Evolutionary conservation across 2,888 invertebrate genomes (phyloP).

Genomic region (Drepanosiphum platanoidis): DNA sequence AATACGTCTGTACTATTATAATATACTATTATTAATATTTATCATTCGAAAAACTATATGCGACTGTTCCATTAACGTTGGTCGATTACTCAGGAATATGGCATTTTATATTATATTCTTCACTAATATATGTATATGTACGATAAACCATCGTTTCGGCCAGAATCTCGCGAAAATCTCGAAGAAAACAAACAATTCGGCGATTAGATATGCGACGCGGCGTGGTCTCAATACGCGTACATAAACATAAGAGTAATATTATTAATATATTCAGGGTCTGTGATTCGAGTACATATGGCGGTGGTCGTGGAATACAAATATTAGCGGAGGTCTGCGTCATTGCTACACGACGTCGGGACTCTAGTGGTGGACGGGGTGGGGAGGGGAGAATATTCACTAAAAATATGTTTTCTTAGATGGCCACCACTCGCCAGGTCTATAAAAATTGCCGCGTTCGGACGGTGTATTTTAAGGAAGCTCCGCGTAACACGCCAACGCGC

Average conservation of each 20-base stretch:
- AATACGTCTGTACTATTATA: too few species aligned
- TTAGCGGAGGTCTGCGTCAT: not conserved
- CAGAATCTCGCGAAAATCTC: not conserved
- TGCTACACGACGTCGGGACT: not conserved
- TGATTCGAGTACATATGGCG: not conserved
- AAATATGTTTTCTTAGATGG: not conserved
- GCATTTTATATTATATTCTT: too few species aligned
- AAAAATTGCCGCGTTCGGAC: not conserved
- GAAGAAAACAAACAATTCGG: not conserved
- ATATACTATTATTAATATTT: too few species aligned
- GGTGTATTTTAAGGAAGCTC: not conserved
- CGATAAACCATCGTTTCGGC: not conserved
- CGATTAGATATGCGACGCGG: not conserved
- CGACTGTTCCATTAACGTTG: too few species aligned
- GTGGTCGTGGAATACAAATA: not conserved
- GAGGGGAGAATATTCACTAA: slow-evolving; percentile 15
- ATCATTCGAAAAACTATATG: too few species aligned
- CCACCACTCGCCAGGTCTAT: not conserved
- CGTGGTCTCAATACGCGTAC: not conserved
- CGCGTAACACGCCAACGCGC: not conserved
- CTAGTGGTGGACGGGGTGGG: not conserved
- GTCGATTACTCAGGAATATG: too few species aligned
- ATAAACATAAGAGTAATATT: not conserved
- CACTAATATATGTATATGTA: not conserved
- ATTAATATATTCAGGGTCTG: not conserved